Conservation (phyloP, 2,888 invertebrate species). For the Poecilus cupreus region DNA sequence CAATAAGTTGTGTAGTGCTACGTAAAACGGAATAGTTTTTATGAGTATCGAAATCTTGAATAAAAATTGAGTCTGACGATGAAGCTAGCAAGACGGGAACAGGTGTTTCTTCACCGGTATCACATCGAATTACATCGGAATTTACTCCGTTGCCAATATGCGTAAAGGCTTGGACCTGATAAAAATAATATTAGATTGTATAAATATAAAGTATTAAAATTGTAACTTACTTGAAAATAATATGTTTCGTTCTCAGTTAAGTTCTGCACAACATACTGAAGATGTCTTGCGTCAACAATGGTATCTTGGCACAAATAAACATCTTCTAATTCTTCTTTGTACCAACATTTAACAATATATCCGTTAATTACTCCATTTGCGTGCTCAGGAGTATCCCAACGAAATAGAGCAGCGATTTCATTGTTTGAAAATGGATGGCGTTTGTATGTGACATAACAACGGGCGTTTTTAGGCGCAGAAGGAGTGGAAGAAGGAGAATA, state of each 20-base stretch:
- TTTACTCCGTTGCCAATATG: constrained; percentile 84
- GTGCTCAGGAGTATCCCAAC: constrained; percentile 86
- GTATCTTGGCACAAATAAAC: constrained; percentile 75
- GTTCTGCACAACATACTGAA: constrained; percentile 75
- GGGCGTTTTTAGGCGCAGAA: constrained; percentile 81
- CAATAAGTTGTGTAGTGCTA: constrained; percentile 81
- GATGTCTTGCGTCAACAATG: constrained; percentile 73
- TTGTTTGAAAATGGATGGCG: constrained; percentile 68
- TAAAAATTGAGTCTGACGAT: constrained; percentile 82
- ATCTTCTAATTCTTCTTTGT: constrained; percentile 68
- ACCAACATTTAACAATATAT: constrained; percentile 85
- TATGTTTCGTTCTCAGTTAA: constrained; percentile 79
- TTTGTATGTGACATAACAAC: constrained; percentile 82
- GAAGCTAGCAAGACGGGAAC: constrained; percentile 87
- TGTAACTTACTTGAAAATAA: constrained; percentile 77
- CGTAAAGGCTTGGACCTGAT: constrained; percentile 87
- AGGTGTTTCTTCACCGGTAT: constrained; percentile 84
- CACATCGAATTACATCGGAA: constrained; percentile 79
- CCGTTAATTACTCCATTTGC: constrained; percentile 85
- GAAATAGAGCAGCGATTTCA: constrained; percentile 78
- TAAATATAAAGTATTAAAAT: background rate
- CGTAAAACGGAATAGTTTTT: constrained; percentile 75
- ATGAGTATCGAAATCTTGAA: constrained; percentile 85
- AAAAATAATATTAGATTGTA: constrained; percentile 61
- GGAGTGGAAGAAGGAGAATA: constrained; percentile 89